Percentiles rank a stretch among this genome's conserved stretches.
Conservation (phyloP, 1,140 invertebrate species). For the Zaprionus ornatus region DNA sequence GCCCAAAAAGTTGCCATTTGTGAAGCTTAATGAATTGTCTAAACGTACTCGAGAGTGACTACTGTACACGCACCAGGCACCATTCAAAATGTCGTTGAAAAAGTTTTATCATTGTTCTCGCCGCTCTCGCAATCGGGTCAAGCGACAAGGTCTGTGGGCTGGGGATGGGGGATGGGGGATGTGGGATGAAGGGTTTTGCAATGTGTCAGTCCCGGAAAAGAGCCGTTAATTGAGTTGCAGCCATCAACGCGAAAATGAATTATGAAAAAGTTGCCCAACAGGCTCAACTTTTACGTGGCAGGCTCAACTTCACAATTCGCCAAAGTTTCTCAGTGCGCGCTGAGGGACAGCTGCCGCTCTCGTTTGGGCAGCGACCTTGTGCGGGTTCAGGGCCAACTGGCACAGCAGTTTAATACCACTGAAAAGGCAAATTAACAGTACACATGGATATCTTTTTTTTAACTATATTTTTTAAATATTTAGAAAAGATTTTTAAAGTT, state of each 20-base stretch:
- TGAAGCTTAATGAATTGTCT: not conserved
- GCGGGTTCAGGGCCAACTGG: constrained; percentile 40
- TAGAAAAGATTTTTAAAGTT: too few relatives aligned
- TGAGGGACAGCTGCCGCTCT: not conserved
- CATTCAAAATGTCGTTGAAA: constrained; percentile 53
- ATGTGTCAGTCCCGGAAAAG: constrained; percentile 19
- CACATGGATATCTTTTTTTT: too few relatives aligned
- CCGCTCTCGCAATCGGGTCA: not conserved
- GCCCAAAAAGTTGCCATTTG: not conserved
- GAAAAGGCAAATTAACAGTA: too few relatives aligned
- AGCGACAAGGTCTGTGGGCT: not conserved
- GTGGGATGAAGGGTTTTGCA: not conserved
- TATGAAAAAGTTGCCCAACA: constrained; percentile 51
- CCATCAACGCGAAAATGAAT: constrained; percentile 49
- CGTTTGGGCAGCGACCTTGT: constrained; percentile 32
- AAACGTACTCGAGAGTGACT: constrained; percentile 21
- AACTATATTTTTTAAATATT: too few relatives aligned
- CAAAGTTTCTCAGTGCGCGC: constrained; percentile 37
- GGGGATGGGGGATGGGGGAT: not conserved
- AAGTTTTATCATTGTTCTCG: constrained; percentile 24
- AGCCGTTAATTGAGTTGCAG: constrained; percentile 65
- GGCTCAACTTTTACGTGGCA: constrained; percentile 83
- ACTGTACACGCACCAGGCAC: not conserved
- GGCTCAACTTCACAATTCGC: constrained; percentile 85
- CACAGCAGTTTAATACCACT: not conserved